Evolutionary conservation across 2,113 vertebrate genomes (phyloP), one percentile per base, ranked within the genome.

Genomic region (Eurypyga helias): DNA sequence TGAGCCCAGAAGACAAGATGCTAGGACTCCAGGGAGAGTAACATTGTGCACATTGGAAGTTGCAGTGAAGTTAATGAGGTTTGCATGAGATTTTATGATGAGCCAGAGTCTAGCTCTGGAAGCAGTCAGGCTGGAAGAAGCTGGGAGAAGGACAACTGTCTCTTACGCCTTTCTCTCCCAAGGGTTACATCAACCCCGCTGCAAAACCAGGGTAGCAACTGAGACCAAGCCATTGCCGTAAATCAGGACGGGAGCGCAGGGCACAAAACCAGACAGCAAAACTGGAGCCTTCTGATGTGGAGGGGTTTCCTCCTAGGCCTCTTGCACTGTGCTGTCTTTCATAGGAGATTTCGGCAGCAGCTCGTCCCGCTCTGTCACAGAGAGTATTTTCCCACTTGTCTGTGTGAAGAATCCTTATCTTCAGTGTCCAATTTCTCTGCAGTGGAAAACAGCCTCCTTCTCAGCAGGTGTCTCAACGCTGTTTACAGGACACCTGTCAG

Each of bases 401-500:
- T 87, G 11, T 19, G 65, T 84, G 83, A 69, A 95, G 92, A 31
- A 95, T 89, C 69, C 78, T 94, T n/a, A 28, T 65, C 62, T 78
- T 69, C 71, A 71, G 5, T 36, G 87, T 83, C 93, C 87, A 93
- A 82, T 94, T 94, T 72, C 80, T 89, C 73, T 67, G 79, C 77
- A 75, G 65, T 58, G 55, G 85, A 92, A 95, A 85, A 15, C 73
- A 92, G 93, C 58, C 75, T 95, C 62, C 72, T 36, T 87, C 96
- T 87, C 96, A 92, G 90, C 96, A 96, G 97, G 96, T 97, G 96
- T 87, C 93, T 87, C 66, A 45, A 29, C 0, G 29, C 81, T 96
- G 71, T 97, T 95, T 90, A 93, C 96, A 95, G 95, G 97, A 91
- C 97, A 98, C 97, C 97, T 97, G 97, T 97, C 93, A 96, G 97